Evolutionary conservation across 1,140 invertebrate species (phyloP).

Genomic region (Pseudomyrmex sp.): DNA sequence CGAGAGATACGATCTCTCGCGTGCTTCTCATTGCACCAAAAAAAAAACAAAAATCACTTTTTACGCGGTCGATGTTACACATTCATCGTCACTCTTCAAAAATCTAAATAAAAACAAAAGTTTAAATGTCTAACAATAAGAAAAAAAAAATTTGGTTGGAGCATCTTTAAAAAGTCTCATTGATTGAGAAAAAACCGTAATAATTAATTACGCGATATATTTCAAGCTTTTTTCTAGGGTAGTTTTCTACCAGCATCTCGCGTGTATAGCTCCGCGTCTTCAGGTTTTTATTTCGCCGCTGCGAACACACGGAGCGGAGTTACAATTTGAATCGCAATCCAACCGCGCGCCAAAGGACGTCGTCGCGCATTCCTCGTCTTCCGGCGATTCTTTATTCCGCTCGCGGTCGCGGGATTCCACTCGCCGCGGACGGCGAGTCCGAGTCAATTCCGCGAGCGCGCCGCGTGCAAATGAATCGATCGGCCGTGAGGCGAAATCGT

Average conservation of each 20-base stretch:
- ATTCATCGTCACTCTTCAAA: not conserved
- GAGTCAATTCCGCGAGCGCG: not conserved
- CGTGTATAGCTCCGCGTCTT: not conserved
- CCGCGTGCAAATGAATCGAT: conserved; percentile 23
- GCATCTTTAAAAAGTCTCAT: not conserved
- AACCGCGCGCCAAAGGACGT: conserved; percentile 1
- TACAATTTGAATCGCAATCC: not conserved
- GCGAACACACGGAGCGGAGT: not conserved
- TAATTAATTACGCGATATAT: too few species aligned
- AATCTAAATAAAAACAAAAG: too few species aligned
- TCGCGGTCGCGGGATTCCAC: not conserved
- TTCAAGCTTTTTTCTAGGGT: too few species aligned
- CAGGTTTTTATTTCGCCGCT: not conserved
- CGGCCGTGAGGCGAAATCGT: conserved; percentile 56
- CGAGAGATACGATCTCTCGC: conserved; percentile 43
- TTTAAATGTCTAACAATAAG: too few species aligned
- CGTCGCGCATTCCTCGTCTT: conserved; percentile 31
- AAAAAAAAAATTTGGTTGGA: too few species aligned
- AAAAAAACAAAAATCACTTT: conserved; percentile 30
- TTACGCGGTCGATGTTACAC: not conserved
- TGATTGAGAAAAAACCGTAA: not conserved
- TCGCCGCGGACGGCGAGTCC: not conserved
- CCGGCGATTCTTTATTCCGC: conserved; percentile 57
- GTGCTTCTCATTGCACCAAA: conserved; percentile 25
- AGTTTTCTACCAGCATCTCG: too few species aligned